Percentiles rank a stretch among this genome's conserved stretches.
phyloP scores from a whole-genome alignment of 2,113 vertebrate species.

The Pardalotus punctatus region DNA sequence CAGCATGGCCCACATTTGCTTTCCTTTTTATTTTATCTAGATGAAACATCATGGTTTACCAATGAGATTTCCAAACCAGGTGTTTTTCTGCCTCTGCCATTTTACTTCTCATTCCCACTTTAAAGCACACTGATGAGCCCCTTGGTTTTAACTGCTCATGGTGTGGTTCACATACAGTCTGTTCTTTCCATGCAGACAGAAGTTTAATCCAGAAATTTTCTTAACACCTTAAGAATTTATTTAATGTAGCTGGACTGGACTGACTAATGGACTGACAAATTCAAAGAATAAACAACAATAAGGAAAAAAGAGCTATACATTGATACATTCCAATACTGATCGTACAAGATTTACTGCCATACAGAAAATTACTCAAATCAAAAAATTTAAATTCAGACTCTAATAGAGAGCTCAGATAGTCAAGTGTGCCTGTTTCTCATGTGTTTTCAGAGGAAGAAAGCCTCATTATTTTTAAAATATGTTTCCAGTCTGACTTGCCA shows the following conservation, averaged over 20 bases:
- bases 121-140: background rate
- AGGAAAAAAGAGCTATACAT: background rate
- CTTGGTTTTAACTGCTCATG: background rate
- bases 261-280: accelerated
- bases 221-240: background rate
- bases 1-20: background rate
- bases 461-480: background rate
- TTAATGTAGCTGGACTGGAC: background rate
- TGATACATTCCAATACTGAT: background rate
- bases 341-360: background rate
- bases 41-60: background rate
- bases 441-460: background rate
- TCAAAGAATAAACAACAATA: background rate
- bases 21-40: background rate
- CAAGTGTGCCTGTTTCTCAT: background rate
- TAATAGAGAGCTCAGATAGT: background rate
- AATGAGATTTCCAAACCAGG: background rate
- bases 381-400: background rate
- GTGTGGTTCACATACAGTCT: background rate
- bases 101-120: background rate
- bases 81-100: background rate
- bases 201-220: background rate
- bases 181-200: background rate
- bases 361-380: background rate
- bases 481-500: background rate